Base-by-base conservation (phyloP, 1,140 invertebrate species). In the Colletes gigas region DNA sequence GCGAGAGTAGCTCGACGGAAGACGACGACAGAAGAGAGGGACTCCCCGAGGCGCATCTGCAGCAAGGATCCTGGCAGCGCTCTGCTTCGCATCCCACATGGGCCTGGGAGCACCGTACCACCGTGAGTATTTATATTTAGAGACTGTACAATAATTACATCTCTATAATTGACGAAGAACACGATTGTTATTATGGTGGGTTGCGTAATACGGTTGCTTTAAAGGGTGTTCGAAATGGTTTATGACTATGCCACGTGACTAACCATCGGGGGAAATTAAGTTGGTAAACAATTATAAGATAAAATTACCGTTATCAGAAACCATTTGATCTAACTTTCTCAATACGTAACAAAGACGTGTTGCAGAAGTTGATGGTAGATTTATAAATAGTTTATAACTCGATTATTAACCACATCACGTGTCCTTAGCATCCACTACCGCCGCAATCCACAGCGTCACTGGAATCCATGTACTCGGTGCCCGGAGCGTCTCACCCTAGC, bases 1-100 rank as follows among this genome's bases (percentile, higher is more conserved):
- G 92, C 9, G 93, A 93, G 83, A 93, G 93, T 72, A 93, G 93
- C 79, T 93, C 92, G 44, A 92, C 92, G 39, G 92, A 93, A 59
- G 93, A 93, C 55, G 93, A 93, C 67, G 92, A 93, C 54, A 84
- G 89, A 12, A 88, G 92, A 41, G 92, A 93, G 30, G 80, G 67
- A 21, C 83, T 92, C 68, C 88, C 92, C 12, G 93, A 93, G 72
- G 85, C 87, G 44, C 92, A 92, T 82, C 66, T 91, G 41, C 92
- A 93, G 41, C 91, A 89, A 59, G 90, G 92, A 55, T 85, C 89
- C 9, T 93, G 92, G 92, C 92, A 92, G 59, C 87, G 92, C 41
- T 91, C 92, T 0, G 85, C 89, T 8, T 89, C 91, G 2, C 92
- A 93, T 82, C 89, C 92, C 30, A 91, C 92, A 15, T 93, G 92